phyloP scores from a whole-genome alignment of 2,888 invertebrate genomes.

The Leptura quadrifasciata region DNA sequence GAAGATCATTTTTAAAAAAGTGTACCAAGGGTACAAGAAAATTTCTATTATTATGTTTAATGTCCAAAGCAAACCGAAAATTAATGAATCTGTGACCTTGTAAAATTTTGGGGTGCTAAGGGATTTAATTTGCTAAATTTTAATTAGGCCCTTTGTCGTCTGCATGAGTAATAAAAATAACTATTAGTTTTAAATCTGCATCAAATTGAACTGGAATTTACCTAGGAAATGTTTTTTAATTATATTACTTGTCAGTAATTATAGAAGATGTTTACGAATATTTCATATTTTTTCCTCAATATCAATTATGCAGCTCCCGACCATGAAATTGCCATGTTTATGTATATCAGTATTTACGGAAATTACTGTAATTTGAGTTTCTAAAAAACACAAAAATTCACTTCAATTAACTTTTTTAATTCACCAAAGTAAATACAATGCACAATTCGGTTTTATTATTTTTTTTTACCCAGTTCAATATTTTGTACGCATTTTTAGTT shows the following conservation, averaged over 20 bases:
- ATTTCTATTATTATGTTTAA: too few relatives aligned
- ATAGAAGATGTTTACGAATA: not conserved
- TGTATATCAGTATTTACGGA: not conserved
- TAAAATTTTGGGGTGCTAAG: not conserved
- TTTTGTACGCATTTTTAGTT: not conserved
- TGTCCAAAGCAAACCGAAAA: not conserved
- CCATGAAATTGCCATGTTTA: constrained; percentile 3
- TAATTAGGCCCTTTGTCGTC: not conserved
- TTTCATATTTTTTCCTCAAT: not conserved
- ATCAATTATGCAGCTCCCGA: not conserved
- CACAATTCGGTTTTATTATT: not conserved
- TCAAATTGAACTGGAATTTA: constrained; percentile 17
- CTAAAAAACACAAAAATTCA: not conserved
- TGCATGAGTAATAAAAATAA: not conserved
- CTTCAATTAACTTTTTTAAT: too few relatives aligned
- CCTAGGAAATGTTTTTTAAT: not conserved
- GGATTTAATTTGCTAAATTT: not conserved
- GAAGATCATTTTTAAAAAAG: too few relatives aligned
- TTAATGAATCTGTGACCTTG: not conserved
- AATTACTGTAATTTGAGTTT: not conserved
- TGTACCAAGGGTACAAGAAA: too few relatives aligned
- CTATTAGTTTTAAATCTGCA: not conserved
- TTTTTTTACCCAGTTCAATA: constrained; percentile 16
- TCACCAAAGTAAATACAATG: not conserved
- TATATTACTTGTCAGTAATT: not conserved